These are phyloP conservation scores for Gopherus evgoodei DNA, from an alignment of 2,113 vertebrate species.

Conservation along the genomic window DNA sequence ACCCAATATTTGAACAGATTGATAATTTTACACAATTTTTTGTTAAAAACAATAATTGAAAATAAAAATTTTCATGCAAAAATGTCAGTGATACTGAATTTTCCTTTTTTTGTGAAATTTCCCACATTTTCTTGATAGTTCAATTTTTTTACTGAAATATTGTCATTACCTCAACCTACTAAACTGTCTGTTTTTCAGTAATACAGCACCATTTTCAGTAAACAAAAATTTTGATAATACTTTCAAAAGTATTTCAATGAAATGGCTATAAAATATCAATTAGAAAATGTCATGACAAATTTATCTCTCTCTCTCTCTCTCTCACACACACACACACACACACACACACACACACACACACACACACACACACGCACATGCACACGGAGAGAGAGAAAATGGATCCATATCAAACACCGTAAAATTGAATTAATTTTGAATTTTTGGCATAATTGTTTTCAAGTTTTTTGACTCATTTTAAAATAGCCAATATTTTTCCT, in stretches of 20 bases:
- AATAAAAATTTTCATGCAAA: neutral
- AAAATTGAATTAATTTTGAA: neutral
- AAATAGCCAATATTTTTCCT: neutral
- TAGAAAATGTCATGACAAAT: fast-evolving
- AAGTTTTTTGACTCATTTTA: neutral
- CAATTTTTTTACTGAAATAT: neutral
- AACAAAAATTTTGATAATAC: neutral
- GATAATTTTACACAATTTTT: neutral
- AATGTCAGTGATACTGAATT: neutral
- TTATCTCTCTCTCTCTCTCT: neutral
- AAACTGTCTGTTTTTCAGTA: neutral
- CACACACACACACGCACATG: neutral
- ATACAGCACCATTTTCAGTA: neutral
- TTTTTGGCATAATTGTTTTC: neutral
- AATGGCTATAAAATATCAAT: neutral
- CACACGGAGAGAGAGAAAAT: neutral
- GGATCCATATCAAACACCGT: neutral
- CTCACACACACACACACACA: too few species aligned
- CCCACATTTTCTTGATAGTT: neutral
- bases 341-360: too few species aligned
- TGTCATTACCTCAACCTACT: neutral
- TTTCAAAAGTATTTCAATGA: neutral
- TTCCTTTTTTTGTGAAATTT: neutral
- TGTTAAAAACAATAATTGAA: neutral
- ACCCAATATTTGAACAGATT: neutral